Percentiles rank a stretch among this genome's conserved stretches.
Conservation (phyloP, 2,797 vertebrate genomes). For the Acridotheres tristis region DNA sequence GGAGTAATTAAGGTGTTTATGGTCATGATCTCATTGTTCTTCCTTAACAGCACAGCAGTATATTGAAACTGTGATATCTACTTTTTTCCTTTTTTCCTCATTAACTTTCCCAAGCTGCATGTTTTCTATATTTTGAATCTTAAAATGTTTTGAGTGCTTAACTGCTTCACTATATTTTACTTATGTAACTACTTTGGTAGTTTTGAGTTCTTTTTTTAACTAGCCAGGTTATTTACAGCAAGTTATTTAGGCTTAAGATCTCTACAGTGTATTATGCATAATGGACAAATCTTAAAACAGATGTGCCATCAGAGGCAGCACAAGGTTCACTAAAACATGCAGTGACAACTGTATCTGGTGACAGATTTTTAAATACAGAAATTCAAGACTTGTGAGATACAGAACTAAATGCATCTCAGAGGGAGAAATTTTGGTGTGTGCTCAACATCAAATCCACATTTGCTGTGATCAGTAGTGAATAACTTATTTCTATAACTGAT, state of each 20-base stretch:
- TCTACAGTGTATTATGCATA: not conserved
- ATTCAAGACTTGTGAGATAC: not conserved
- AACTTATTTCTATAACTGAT: not conserved
- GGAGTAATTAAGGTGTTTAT: constrained; percentile 31
- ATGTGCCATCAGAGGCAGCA: not conserved
- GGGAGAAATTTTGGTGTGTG: not conserved
- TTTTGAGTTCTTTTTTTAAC: not conserved
- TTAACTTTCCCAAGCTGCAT: not conserved
- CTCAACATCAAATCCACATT: not conserved
- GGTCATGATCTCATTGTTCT: not conserved
- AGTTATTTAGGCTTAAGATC: not conserved
- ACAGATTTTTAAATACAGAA: not conserved
- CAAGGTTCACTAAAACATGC: not conserved
- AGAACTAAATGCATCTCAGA: not conserved
- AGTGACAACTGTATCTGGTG: not conserved
- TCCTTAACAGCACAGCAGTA: not conserved
- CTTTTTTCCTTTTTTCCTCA: not conserved
- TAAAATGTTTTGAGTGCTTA: not conserved
- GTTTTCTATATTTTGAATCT: not conserved
- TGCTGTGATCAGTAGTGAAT: not conserved
- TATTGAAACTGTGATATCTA: not conserved
- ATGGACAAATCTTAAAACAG: not conserved
- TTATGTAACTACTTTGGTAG: not conserved
- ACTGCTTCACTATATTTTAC: not conserved
- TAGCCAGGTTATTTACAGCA: not conserved